These are phyloP conservation scores for Propithecus deckenii DNA, from an alignment of 2,797 vertebrate species.

Conservation along the genomic window DNA sequence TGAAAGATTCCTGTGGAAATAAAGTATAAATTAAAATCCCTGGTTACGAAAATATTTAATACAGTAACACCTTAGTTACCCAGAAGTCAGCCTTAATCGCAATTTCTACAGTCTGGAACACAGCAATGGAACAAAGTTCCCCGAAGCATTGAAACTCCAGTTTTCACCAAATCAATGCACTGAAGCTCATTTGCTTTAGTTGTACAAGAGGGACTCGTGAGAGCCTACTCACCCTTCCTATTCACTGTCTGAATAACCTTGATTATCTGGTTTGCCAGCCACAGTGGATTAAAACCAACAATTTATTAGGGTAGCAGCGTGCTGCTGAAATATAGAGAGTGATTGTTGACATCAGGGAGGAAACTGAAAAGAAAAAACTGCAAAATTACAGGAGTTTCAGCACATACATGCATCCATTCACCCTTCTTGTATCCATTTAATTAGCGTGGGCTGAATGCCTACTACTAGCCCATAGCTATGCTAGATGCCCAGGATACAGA, in stretches of 20 bases:
- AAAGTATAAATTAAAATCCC: conserved; percentile 35
- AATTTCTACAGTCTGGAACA: neutral
- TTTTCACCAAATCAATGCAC: neutral
- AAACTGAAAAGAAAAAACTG: neutral
- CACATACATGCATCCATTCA: fast-evolving
- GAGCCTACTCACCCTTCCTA: neutral
- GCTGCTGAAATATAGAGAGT: neutral
- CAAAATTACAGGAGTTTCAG: neutral
- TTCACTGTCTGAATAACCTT: neutral
- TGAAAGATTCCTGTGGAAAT: neutral
- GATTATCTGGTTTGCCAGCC: conserved; percentile 10
- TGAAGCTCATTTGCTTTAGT: neutral
- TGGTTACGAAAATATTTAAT: neutral
- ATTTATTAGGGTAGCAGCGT: neutral
- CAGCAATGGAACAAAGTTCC: neutral
- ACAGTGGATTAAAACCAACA: neutral
- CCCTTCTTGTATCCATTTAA: neutral
- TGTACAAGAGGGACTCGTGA: neutral
- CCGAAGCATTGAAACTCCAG: neutral
- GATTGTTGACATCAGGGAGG: neutral
- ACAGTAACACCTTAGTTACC: neutral
- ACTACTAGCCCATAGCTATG: neutral
- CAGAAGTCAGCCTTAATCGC: neutral
- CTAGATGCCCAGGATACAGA: neutral
- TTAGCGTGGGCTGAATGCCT: neutral